Evolutionary conservation across 2,888 invertebrate species (phyloP).

Genomic region (Cremastobaeus sp.): DNA sequence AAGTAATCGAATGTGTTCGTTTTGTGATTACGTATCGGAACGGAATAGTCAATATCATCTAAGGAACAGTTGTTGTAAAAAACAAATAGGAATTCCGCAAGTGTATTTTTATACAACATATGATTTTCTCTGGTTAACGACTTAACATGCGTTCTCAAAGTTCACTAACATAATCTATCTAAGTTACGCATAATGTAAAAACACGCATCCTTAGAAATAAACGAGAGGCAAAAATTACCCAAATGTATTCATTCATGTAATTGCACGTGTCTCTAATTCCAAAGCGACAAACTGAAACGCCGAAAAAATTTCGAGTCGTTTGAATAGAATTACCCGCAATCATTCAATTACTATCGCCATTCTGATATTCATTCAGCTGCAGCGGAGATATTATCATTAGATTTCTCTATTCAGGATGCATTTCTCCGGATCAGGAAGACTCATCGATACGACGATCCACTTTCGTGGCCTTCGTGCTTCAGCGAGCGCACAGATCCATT

Average conservation of each 20-base stretch:
- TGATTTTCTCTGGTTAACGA: conserved; percentile 8
- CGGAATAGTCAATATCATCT: too few species aligned
- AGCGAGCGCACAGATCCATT: conserved; percentile 43
- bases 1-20: too few species aligned
- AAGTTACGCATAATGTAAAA: conserved; percentile 8
- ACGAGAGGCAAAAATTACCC: conserved; percentile 12
- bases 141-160: conserved; percentile 11
- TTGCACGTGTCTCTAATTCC: too few species aligned
- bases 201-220: conserved; percentile 16
- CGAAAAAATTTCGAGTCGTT: background rate
- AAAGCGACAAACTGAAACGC: background rate
- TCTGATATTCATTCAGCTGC: conserved; percentile 42
- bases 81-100: conserved; percentile 6
- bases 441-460: conserved; percentile 63
- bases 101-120: background rate
- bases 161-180: conserved; percentile 22
- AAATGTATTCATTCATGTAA: background rate
- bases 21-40: background rate
- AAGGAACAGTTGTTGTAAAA: too few species aligned
- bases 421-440: conserved; percentile 74
- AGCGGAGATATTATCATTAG: conserved; percentile 32
- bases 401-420: conserved; percentile 65
- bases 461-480: conserved; percentile 74
- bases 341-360: conserved; percentile 18
- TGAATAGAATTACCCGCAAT: background rate